phyloP scores from a whole-genome alignment of 2,113 vertebrate species.

The Epinephelus lanceolatus region DNA sequence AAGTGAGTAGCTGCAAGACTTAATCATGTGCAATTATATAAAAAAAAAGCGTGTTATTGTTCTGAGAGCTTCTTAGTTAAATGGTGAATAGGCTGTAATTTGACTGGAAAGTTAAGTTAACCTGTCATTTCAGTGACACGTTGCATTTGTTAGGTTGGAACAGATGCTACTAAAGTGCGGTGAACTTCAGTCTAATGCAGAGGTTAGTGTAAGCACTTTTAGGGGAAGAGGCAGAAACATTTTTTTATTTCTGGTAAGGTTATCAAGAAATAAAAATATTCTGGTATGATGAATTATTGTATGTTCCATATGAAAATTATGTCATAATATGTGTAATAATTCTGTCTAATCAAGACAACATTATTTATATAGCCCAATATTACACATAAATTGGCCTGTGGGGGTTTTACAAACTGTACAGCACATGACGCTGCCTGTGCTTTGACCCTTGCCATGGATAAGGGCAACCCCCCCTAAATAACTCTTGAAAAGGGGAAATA shows the following conservation, averaged over 20 bases:
- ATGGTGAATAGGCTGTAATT: background rate
- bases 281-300: background rate
- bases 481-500: no score
- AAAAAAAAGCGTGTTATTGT: background rate
- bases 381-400: no score
- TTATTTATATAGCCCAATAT: no score
- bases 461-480: no score
- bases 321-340: background rate
- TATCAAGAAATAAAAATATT: background rate
- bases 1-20: constrained; percentile 84
- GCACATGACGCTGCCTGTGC: no score
- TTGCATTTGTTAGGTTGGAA: background rate
- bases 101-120: background rate
- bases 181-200: background rate
- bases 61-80: no score
- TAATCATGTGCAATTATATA: background rate
- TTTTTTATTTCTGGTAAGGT: no score
- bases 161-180: background rate
- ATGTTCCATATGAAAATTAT: background rate
- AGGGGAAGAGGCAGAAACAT: background rate
- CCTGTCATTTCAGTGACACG: background rate
- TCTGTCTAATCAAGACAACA: no score
- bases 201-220: background rate
- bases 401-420: no score
- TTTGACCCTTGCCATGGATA: no score